Base-by-base conservation (phyloP, 2,113 vertebrate species). In the Craseonycteris thonglongyai region DNA sequence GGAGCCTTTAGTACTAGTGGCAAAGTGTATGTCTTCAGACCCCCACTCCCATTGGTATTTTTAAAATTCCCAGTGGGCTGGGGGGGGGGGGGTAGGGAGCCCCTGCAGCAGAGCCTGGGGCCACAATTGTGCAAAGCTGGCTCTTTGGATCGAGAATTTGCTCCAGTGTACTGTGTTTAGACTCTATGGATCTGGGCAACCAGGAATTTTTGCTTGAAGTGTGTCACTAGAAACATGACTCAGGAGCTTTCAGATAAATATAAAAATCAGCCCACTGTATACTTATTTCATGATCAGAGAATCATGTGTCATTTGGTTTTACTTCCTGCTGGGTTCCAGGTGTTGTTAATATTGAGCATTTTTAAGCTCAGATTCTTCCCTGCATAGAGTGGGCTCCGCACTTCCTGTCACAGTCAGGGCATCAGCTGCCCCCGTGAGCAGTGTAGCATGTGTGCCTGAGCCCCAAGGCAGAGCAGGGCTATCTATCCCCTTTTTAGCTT, bases 201-300 rank as follows among this genome's bases (percentile, higher is more conserved):
- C 35, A 79, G 40, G 80, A 71, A 71, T 65, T 51, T 38, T 79
- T 80, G 30, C 45, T 13, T 68, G 24, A 69, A 30, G 9, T 69
- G 19, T 42, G 40, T 56, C 42, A 28, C 42, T 47, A 84, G 56
- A 59, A 69, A 74, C 40, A 38, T 66, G 35, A 12, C 80, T 71
- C 61, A 38, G 86, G 79, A 51, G 38, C 49, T 74, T 85, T 82
- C 38, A 35, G 49, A 47, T 51, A 51, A 90, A 49, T 80, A 63
- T 9, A 59, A 72, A 88, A 61, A 40, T 63, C 38, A 30, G 35
- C 22, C 45, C n/a, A 19, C 4, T 4, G 15, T 18, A 6, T 68
- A 9, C 30, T 65, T 71, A 7, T 22, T 54, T 68, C 38, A 5
- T n/a, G 56, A 56, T 88, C n/a, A 76, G 15, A 81, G 42, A 66